These are phyloP conservation scores for Druon quercuslanigerum DNA, from an alignment of 1,140 invertebrate species.

Conservation along the genomic window DNA sequence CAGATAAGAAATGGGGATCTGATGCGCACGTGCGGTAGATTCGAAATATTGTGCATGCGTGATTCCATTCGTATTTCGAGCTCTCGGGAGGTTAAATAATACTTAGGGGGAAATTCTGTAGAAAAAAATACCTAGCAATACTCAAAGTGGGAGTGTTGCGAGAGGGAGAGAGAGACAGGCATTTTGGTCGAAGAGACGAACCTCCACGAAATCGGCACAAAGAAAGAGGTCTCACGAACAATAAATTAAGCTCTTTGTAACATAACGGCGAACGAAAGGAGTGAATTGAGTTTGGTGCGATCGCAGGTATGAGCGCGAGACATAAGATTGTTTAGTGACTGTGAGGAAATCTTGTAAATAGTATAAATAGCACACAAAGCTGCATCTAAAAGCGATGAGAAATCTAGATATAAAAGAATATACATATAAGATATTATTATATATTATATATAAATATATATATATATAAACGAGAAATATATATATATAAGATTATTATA, in stretches of 20 bases:
- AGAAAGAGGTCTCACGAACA: conserved; percentile 51
- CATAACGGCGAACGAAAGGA: conserved; percentile 51
- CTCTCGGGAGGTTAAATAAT: neutral
- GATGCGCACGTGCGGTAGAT: no score
- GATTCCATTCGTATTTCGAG: neutral
- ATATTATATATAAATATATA: conserved; percentile 67
- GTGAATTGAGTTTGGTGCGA: conserved; percentile 39
- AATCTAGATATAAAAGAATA: conserved; percentile 74
- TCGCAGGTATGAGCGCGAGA: conserved; percentile 40
- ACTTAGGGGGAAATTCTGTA: conserved; percentile 2
- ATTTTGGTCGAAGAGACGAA: conserved; percentile 32
- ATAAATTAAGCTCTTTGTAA: conserved; percentile 59
- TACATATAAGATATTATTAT: conserved; percentile 73
- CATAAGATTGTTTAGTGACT: conserved; percentile 44
- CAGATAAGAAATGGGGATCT: no score
- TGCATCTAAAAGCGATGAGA: conserved; percentile 70
- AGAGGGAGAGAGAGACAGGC: no score
- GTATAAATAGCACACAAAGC: conserved; percentile 71
- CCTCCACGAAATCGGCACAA: conserved; percentile 55
- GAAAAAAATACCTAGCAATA: conserved; percentile 50
- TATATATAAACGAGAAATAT: conserved; percentile 51
- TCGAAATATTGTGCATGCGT: no score
- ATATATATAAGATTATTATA: conserved; percentile 59
- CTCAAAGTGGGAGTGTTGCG: conserved; percentile 38
- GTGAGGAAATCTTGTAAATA: conserved; percentile 70